Evolutionary conservation across 1,140 invertebrate genomes (phyloP), one percentile per base, ranked within the genome.

Genomic region (Ptiloglossa arizonensis): DNA sequence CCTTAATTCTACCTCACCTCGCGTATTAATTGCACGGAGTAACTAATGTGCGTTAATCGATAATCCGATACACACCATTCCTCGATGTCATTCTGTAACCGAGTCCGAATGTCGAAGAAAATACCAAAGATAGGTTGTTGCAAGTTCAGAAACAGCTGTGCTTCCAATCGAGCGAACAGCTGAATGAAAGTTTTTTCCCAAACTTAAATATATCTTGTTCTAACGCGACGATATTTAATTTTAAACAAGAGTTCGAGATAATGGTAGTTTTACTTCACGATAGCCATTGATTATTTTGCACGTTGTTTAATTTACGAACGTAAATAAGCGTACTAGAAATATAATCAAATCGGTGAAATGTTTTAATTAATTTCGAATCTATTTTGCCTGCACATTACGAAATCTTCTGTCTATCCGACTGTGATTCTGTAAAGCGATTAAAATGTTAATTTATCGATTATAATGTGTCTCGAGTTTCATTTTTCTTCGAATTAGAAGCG

Each of bases 121-220:
- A 66, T 44, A 32, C 60, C 48, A 54, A 38, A 46, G 46, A 73
- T 73, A 59, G 57, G 57, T 50, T 57, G 71, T 73, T 54, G 32
- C 24, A 15, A 73, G 59, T 73, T 73, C 32, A 41, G 48, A 24
- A 73, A 64, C 71, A 73, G 71, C 71, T 73, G 71, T 60, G 46
- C 35, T 35, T 73, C 24, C 62, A 54, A 27, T 32, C 46, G 17
- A 19, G 17, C 22, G 38, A 72, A 73, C 70, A 64, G 59, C 59
- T 73, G 70, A 46, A 64, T 64, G 35, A 66, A 64, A 64, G 71
- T 24, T 66, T 41, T 41, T 17, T 46, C n/a, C 19, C 17, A n/a
- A 71, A 35, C 41, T 62, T 48, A 35, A 71, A 71, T 62, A 48
- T 71, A 38, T 71, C 56, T 15, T 5, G 69, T 50, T n/a, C 22